Evolutionary conservation across 1,140 invertebrate genomes (phyloP), one percentile per base, ranked within the genome.

Genomic region (Cydia splendana): DNA sequence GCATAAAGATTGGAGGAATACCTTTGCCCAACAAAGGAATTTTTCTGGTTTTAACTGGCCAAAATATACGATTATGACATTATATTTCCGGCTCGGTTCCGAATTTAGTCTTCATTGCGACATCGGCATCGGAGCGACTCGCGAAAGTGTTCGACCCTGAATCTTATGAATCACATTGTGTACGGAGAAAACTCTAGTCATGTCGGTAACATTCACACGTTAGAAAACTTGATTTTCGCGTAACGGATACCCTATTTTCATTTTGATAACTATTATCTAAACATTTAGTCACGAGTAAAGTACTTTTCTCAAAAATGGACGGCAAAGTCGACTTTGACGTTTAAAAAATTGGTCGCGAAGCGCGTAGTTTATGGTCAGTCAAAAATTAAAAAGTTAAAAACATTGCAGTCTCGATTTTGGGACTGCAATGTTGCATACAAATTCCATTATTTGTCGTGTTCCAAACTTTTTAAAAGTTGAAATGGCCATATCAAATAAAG

Each of bases 81-180:
- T 10, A 51, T 10, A 62, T 24, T 24, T 62, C 57, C 18, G 7
- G 57, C 9, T 62, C 57, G n/a, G 53, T 62, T 62, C 53, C 18
- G 18, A 62, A 20, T 62, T 62, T 24, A 62, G 57, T 62, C 57
- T 62, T 38, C 34, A 20, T 71, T 71, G 67, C 18, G 38, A 45
- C 38, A 69, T 69, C 65, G 13, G 10, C 38, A 48, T 48, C 45
- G 45, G 51, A 42, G 30, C n/a, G n/a, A n/a, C n/a, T 38, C 67
- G 67, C 67, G 67, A 71, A 71, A 71, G 67, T 71, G 18, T 38
- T 2, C 30, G 34, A 38, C 67, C 67, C n/a, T 38, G 34, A 71
- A 71, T 38, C 34, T 38, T 71, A 71, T 71, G 67, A 71, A 45
- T 71, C 67, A 71, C 15, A 18, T 38, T 71, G 30, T 38, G 67